Evolutionary conservation across 53 echinoderm and acorn worm species (phyloP).

Genomic region (Henricia sp.): DNA sequence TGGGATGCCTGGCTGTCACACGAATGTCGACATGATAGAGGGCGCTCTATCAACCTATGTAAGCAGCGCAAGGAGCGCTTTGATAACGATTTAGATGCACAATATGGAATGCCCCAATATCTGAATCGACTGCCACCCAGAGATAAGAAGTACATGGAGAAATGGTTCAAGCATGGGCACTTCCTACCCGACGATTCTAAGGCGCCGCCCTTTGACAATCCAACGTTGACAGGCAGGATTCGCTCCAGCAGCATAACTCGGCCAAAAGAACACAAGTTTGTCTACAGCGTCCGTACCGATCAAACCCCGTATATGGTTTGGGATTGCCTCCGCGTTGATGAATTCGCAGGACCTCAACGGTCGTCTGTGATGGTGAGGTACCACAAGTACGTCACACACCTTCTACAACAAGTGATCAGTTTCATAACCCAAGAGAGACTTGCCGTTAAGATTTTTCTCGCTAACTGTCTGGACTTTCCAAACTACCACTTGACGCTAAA

Average conservation of each 20-base stretch:
- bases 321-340: conserved; percentile 53
- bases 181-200: conserved; percentile 1
- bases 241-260: neutral
- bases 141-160: conserved; percentile 18
- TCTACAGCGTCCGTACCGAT: conserved; percentile 49
- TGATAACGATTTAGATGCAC: neutral
- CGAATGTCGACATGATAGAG: neutral
- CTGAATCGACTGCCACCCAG: neutral
- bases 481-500: conserved; percentile 12
- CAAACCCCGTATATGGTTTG: conserved; percentile 41
- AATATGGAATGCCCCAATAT: neutral
- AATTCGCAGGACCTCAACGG: neutral
- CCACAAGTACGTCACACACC: conserved; percentile 28
- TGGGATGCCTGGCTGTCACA: conserved; percentile 22
- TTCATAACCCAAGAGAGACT: conserved; percentile 24
- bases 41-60: neutral
- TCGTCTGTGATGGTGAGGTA: conserved; percentile 36
- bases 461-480: conserved; percentile 26
- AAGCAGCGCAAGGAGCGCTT: neutral
- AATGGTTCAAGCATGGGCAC: conserved; percentile 22
- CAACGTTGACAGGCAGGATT: conserved; percentile 35
- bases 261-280: conserved; percentile 44
- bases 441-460: conserved; percentile 1
- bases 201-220: conserved; percentile 23
- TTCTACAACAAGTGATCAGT: neutral